Evolutionary conservation across 2,888 invertebrate genomes (phyloP), one percentile per base, ranked within the genome.

Genomic region (Callyntrura guangdongensis): DNA sequence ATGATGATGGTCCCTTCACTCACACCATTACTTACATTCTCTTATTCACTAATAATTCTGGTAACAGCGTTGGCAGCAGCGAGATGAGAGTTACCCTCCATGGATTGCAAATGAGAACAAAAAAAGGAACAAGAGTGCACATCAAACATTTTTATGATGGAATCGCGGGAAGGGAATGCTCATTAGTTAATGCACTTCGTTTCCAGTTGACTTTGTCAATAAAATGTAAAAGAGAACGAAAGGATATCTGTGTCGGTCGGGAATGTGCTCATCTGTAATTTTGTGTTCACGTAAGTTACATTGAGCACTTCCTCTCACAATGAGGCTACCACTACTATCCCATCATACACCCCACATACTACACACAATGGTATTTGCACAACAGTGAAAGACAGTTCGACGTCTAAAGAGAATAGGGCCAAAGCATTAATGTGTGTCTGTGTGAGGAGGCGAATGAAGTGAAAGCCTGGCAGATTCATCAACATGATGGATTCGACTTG

Each of bases 401-500:
- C 72, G 36, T 3, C 69, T n/a, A 36, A n/a, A 5, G 8, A n/a
- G 27, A n/a, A 27, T 20, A 74, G 8, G 74, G 17, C 22, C 17
- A 74, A 14, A 25, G 27, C 4, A 69, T 5, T 22, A 69, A 12
- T 69, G 1, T 36, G 36, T 36, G n/a, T n/a, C n/a, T 36, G 36
- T 69, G 12, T 11, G 12, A 9, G 25, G 36, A 72, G 72, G 17
- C 36, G 72, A 67, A 25, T 25, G 67, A 12, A 9, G 36, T 25
- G 36, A 14, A 69, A 79, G 79, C 25, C 22, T 56, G 53, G 20
- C 47, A 25, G 79, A 25, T 56, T 79, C 79, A 79, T 79, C 79
- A 56, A 53, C 25, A 56, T 79, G 79, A 79, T 79, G 79, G 79
- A 79, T 79, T 79, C 79, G 25, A 25, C 53, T 53, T 25, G 79